These are phyloP conservation scores for Psix sp. DNA, from an alignment of 1,140 invertebrate species.

Conservation along the genomic window DNA sequence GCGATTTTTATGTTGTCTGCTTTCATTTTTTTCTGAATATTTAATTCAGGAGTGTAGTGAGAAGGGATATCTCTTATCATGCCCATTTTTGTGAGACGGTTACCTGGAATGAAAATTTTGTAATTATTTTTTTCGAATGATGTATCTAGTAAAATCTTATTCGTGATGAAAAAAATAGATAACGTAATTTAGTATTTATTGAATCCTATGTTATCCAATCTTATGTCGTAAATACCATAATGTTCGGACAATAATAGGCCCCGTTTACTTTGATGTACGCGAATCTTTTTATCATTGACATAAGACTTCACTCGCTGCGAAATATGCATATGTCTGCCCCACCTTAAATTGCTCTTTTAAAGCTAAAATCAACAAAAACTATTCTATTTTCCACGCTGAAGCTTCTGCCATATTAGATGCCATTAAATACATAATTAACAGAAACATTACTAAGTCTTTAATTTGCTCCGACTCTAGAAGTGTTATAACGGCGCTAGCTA, in stretches of 20 bases:
- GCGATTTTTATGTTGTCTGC: background rate
- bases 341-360: no score
- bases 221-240: background rate
- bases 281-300: background rate
- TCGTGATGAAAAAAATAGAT: background rate
- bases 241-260: background rate
- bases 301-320: no score
- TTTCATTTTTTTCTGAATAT: background rate
- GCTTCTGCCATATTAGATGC: no score
- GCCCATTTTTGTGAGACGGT: background rate
- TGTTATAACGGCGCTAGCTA: no score
- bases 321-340: no score
- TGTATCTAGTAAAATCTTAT: background rate
- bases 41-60: background rate
- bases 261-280: background rate
- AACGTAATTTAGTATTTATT: background rate
- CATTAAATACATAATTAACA: no score
- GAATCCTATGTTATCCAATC: background rate
- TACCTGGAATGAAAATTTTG: conserved; percentile 1
- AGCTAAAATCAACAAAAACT: no score
- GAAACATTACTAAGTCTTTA: no score
- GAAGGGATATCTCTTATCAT: background rate
- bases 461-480: no score
- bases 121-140: background rate
- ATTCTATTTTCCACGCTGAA: no score